A percentile compares a stretch with the other conserved stretches of the same genome.
These are phyloP conservation scores for Drosophila nr. fundita DNA, from an alignment of 2,888 invertebrate species.

Conservation along the genomic window DNA sequence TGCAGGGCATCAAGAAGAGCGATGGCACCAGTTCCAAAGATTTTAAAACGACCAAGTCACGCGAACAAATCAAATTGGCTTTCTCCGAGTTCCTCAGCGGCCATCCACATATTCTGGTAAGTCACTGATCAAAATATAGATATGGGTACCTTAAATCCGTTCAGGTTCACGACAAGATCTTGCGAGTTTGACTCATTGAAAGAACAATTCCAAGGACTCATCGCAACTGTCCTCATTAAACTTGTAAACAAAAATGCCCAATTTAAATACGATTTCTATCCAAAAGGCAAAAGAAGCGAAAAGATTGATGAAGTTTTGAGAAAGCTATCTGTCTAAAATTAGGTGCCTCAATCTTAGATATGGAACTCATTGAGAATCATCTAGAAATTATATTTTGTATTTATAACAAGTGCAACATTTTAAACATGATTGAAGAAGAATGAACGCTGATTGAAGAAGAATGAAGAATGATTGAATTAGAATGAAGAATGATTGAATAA, in stretches of 20 bases:
- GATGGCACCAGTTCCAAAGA: slow-evolving; percentile 97
- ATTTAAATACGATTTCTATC: background rate
- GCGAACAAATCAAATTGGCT: slow-evolving; percentile 92
- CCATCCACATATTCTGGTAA: slow-evolving; percentile 92
- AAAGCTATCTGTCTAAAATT: background rate
- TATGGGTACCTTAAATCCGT: too few relatives aligned
- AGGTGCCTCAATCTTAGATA: background rate
- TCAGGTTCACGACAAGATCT: too few relatives aligned
- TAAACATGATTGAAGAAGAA: too few relatives aligned
- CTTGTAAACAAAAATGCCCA: background rate
- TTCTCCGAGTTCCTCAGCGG: slow-evolving; percentile 92
- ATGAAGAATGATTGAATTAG: too few relatives aligned
- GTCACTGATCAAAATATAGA: slow-evolving; percentile 63
- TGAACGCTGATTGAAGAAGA: too few relatives aligned
- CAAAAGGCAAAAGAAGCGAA: background rate
- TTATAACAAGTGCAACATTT: background rate
- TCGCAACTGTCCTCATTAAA: background rate
- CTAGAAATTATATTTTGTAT: background rate
- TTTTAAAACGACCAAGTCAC: slow-evolving; percentile 96
- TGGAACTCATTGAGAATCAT: background rate
- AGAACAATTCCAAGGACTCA: background rate
- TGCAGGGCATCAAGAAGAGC: slow-evolving; percentile 92
- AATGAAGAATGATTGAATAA: background rate
- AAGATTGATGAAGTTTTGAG: background rate
- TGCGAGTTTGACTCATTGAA: background rate